Conservation (phyloP, 2,113 vertebrate species). For the Phyllostomus discolor region DNA sequence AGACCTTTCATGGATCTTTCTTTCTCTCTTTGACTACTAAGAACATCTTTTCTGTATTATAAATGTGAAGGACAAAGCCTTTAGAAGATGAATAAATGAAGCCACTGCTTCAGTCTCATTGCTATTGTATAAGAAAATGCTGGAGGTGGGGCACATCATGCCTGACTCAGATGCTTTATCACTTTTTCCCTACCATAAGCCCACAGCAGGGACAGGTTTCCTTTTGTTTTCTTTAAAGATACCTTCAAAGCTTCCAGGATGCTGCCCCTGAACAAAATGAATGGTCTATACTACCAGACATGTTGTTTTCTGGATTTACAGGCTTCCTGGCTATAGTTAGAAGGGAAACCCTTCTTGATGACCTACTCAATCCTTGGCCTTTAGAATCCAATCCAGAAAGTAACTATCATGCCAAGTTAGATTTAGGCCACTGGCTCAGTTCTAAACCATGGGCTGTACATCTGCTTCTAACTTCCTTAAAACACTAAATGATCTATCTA, state of each 20-base stretch:
- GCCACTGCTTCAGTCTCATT: background rate
- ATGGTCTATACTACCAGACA: constrained; percentile 8
- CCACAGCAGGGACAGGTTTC: background rate
- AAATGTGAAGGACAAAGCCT: constrained; percentile 1
- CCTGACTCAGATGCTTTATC: background rate
- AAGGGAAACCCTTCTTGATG: constrained; percentile 52
- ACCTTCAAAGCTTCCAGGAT: background rate
- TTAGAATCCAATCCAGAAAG: constrained; percentile 40
- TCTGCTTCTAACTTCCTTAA: constrained; percentile 31
- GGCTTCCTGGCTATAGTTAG: background rate
- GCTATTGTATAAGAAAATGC: constrained; percentile 7
- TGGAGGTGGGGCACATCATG: background rate
- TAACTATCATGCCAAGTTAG: constrained; percentile 47
- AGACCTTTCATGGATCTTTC: background rate
- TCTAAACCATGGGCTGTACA: constrained; percentile 23
- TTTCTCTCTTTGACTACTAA: constrained; percentile 20
- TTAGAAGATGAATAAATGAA: constrained; percentile 48
- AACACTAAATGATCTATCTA: constrained; percentile 51
- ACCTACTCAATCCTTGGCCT: constrained; percentile 38
- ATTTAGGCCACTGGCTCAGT: constrained; percentile 40
- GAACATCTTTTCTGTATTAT: constrained; percentile 17
- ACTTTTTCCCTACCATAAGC: constrained; percentile 4
- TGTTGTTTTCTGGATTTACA: constrained; percentile 49
- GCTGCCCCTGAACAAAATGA: constrained; percentile 16
- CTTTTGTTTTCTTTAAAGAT: constrained; percentile 25